Percentiles rank a stretch among this genome's conserved stretches.
Evolutionary conservation across 2,797 vertebrate genomes (phyloP).

Genomic region (Ficedula albicollis): DNA sequence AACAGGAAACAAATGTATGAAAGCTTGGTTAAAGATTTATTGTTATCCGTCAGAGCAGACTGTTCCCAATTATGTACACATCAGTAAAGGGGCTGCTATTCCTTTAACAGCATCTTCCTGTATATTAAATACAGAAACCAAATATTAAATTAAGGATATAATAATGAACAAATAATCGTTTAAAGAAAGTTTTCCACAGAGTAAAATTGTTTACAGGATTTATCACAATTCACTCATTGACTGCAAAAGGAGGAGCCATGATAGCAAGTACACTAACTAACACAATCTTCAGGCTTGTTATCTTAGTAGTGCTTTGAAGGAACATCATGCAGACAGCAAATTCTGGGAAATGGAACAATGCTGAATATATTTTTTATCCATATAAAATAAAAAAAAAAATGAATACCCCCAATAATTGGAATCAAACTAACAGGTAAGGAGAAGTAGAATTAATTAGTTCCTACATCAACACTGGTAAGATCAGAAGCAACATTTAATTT

Average conservation of each 20-base stretch:
- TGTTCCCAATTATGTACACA: not conserved
- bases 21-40: not conserved
- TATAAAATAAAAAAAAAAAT: not conserved
- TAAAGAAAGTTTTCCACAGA: not conserved
- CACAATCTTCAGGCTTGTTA: not conserved
- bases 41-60: not conserved
- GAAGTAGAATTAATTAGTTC: not conserved
- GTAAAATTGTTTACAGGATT: not conserved
- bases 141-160: not conserved
- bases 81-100: not conserved
- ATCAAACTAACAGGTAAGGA: not conserved
- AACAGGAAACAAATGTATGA: not conserved
- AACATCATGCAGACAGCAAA: not conserved
- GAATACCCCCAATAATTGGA: not conserved
- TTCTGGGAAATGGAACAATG: not conserved
- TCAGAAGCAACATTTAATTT: not conserved
- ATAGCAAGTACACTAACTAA: not conserved
- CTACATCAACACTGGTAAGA: not conserved
- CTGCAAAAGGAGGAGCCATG: not conserved
- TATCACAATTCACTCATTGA: not conserved
- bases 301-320: not conserved
- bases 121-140: not conserved
- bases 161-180: not conserved
- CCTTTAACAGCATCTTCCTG: not conserved
- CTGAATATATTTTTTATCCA: accelerated